phyloP scores from a whole-genome alignment of 2,888 invertebrate species.

The Perithous albicinctus region DNA sequence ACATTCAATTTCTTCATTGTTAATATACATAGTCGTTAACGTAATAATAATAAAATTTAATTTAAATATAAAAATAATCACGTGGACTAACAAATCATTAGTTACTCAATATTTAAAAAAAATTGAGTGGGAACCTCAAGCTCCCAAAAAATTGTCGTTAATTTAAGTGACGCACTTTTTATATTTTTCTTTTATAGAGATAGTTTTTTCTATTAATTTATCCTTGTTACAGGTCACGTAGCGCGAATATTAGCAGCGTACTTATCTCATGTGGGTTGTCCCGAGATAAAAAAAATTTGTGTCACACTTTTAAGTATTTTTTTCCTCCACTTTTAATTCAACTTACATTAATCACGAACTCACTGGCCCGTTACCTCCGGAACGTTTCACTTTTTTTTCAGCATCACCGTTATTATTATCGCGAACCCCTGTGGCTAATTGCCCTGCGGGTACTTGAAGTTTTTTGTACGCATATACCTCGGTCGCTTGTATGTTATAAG shows the following conservation, averaged over 20 bases:
- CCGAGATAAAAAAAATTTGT: constrained; percentile 13
- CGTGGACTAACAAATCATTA: too few relatives aligned
- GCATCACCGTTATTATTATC: constrained; percentile 31
- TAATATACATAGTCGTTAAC: too few relatives aligned
- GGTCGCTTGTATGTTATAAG: not conserved
- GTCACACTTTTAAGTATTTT: not conserved
- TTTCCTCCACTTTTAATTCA: not conserved
- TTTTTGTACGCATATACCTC: constrained; percentile 2
- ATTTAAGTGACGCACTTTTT: too few relatives aligned
- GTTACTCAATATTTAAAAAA: too few relatives aligned
- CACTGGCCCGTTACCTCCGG: constrained; percentile 27
- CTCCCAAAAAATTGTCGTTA: too few relatives aligned
- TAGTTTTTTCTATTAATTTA: too few relatives aligned
- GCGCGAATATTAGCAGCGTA: constrained; percentile 1
- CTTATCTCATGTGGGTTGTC: constrained; percentile 27
- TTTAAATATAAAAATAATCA: too few relatives aligned
- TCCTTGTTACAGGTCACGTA: constrained; percentile 12
- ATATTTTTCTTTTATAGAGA: too few relatives aligned
- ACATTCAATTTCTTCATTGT: too few relatives aligned
- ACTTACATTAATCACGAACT: constrained; percentile 17
- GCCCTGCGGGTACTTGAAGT: constrained; percentile 20
- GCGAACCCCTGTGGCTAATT: constrained; percentile 39
- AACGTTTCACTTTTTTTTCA: constrained; percentile 34
- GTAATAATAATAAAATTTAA: too few relatives aligned
- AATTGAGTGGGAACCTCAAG: too few relatives aligned